Percentiles rank a stretch among this genome's conserved stretches.
These are phyloP conservation scores for Asteroscopus sphinx DNA, from an alignment of 2,888 invertebrate genomes.

Conservation along the genomic window DNA sequence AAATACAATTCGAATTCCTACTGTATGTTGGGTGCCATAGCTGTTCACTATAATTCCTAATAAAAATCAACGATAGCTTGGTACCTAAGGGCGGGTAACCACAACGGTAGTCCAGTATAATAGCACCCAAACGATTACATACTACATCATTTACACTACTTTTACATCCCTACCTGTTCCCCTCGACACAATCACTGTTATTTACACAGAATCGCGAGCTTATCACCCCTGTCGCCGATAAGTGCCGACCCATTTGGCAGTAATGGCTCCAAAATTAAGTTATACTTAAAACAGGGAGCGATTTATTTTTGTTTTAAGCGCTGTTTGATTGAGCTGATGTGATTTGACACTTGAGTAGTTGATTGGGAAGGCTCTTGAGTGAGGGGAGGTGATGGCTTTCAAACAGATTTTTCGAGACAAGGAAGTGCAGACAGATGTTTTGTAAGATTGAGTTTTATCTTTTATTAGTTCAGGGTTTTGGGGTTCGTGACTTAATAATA, in stretches of 20 bases:
- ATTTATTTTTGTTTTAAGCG: constrained; percentile 54
- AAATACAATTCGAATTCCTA: no score
- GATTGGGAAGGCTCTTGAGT: constrained; percentile 35
- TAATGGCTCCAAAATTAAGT: constrained; percentile 84
- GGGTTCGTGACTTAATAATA: no score
- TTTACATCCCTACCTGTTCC: not conserved
- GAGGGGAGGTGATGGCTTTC: constrained; percentile 26
- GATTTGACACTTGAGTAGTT: constrained; percentile 50
- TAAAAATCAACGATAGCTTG: no score
- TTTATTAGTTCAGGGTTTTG: no score
- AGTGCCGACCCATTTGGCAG: constrained; percentile 78
- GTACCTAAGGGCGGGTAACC: no score
- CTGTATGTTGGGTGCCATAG: no score
- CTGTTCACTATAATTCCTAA: no score
- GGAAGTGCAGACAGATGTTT: not conserved
- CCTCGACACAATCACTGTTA: constrained; percentile 24
- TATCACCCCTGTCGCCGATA: constrained; percentile 55
- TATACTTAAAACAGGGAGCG: constrained; percentile 70
- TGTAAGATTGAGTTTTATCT: not conserved
- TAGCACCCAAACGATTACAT: no score
- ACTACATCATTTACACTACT: not conserved
- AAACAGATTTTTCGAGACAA: constrained; percentile 31
- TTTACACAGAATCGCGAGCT: constrained; percentile 39
- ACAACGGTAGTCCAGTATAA: no score
- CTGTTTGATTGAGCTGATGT: constrained; percentile 57